A percentile compares a stretch with the other conserved stretches of the same genome.
These are phyloP conservation scores for Austrolebias charrua DNA, from an alignment of 2,797 vertebrate genomes.

Conservation along the genomic window DNA sequence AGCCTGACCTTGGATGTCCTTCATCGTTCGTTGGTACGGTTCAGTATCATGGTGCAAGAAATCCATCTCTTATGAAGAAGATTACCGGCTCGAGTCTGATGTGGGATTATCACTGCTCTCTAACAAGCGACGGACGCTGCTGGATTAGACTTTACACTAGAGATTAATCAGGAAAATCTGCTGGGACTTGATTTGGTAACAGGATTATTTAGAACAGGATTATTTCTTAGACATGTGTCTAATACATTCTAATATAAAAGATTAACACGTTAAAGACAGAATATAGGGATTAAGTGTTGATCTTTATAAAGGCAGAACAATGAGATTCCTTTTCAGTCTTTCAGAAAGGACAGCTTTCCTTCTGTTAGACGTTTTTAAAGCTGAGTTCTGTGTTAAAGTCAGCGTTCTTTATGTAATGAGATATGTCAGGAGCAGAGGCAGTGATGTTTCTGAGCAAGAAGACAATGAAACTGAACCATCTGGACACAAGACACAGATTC, in stretches of 20 bases:
- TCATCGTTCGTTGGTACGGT: not conserved
- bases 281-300: constrained; percentile 3
- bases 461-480: no score
- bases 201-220: constrained; percentile 58
- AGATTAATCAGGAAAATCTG: constrained; percentile 63
- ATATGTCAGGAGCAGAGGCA: no score
- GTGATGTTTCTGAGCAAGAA: no score
- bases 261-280: constrained; percentile 17
- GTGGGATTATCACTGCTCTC: constrained; percentile 57
- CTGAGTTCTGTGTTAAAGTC: no score
- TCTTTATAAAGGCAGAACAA: not conserved
- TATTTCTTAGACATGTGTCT: constrained; percentile 51
- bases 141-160: constrained; percentile 62
- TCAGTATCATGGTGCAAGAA: constrained; percentile 24
- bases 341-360: not conserved
- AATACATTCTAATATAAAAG: constrained; percentile 26
- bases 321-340: not conserved
- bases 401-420: no score
- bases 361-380: no score
- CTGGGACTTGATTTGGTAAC: constrained; percentile 48
- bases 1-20: constrained; percentile 33
- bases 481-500: no score
- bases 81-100: constrained; percentile 52
- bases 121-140: constrained; percentile 26
- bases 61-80: constrained; percentile 36